Evolutionary conservation across 2,888 invertebrate genomes (phyloP).

Genomic region (Amphipoea oculea): DNA sequence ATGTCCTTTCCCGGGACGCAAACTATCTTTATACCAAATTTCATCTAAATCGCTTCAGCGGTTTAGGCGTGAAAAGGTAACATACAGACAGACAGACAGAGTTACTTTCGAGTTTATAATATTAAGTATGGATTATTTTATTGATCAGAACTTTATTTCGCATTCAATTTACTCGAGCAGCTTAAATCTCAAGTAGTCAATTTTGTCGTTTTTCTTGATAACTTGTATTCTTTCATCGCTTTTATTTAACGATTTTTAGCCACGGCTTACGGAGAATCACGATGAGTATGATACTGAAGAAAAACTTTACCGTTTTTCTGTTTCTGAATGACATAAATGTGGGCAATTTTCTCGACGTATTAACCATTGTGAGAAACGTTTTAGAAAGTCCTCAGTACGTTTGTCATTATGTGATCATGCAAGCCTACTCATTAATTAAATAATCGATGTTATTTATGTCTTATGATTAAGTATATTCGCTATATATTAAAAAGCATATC

Average conservation of each 20-base stretch:
- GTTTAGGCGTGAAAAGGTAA: no score
- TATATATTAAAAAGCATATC: not conserved
- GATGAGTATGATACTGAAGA: not conserved
- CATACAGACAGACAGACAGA: no score
- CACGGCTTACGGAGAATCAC: not conserved
- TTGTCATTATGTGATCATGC: conserved; percentile 5
- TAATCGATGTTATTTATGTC: conserved; percentile 16
- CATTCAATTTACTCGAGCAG: not conserved
- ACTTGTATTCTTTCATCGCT: not conserved
- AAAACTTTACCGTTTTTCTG: not conserved
- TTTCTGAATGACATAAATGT: not conserved
- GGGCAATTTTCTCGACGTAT: not conserved
- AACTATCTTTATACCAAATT: no score
- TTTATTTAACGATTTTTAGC: not conserved
- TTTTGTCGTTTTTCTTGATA: not conserved
- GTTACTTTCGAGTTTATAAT: no score
- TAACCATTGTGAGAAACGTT: conserved; percentile 2
- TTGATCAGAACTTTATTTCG: not conserved
- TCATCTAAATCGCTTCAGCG: no score
- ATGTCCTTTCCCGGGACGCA: no score
- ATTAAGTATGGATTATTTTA: not conserved
- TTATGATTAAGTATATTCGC: not conserved
- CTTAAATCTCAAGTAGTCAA: not conserved
- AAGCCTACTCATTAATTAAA: conserved; percentile 19
- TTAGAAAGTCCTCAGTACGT: conserved; percentile 5